Evolutionary conservation across 2,888 invertebrate genomes (phyloP), one percentile per base, ranked within the genome.

Genomic region (Apeira syringaria): DNA sequence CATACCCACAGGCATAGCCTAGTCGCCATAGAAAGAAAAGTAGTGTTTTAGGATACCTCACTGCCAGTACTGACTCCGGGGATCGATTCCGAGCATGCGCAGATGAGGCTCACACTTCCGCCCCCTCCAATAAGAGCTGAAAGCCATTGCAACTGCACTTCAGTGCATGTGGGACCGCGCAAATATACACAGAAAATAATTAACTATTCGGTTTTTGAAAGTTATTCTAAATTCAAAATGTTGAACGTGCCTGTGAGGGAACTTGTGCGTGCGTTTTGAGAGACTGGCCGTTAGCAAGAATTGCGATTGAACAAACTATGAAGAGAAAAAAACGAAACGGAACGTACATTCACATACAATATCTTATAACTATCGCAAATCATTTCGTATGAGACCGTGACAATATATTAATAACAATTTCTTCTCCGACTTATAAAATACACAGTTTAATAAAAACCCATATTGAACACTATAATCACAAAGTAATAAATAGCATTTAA

Each of bases 81-180:
- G 88, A 89, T 90, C 90, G 90, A 90, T 90, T 62, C 42, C 74
- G 65, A 56, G 80, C 89, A 80, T 86, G 89, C 90, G 90, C 89
- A 72, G 25, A 60, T 18, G 24, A 30, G 6, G 15, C 42, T 56
- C 47, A 40, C 63, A 68, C 70, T 74, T 75, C 82, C 80, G 60
- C 68, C 64, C 68, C 35, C 57, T 29, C 35, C 44, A 40, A 49
- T 71, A 65, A 59, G 58, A 67, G 68, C 76, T 70, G 68, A 71
- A 71, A 66, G 48, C 27, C 68, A 63, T 67, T 87, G 87, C 88
- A 86, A 84, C 80, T 89, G 89, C 88, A 89, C 68, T 84, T 68
- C 85, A 89, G 87, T 88, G 88, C 88, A 89, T 74, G 65, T 71
- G 61, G 64, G 71, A 73, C 69, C 85, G 79, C 73, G 61, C 70